A percentile compares a stretch with the other conserved stretches of the same genome.
Conservation (phyloP, 2,113 vertebrate species). For the Oreochromis aureus region DNA sequence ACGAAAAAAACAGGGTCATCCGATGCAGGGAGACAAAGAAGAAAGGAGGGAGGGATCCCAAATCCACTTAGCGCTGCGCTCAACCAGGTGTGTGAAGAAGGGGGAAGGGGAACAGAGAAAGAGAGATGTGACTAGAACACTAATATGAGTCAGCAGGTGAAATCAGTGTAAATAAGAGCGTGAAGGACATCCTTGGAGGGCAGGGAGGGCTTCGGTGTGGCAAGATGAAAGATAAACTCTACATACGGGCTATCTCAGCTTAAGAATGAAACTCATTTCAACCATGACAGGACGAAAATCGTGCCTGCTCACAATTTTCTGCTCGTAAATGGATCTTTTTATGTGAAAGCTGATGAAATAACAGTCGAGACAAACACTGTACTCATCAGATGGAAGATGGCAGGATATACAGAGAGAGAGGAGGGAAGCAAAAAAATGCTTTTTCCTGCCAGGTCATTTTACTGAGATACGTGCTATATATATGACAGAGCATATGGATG, state of each 20-base stretch:
- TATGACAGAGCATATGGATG: constrained; percentile 26
- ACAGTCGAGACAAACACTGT: neutral
- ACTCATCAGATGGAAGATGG: neutral
- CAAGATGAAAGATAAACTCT: neutral
- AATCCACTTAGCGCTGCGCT: constrained; percentile 51
- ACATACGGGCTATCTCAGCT: neutral
- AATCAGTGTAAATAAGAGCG: constrained; percentile 37
- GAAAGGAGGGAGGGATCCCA: constrained; percentile 31
- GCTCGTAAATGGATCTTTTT: neutral
- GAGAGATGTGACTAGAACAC: constrained; percentile 59
- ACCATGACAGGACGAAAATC: neutral
- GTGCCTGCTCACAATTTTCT: neutral
- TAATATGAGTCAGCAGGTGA: constrained; percentile 45
- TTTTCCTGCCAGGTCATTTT: constrained; percentile 10
- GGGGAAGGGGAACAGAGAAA: neutral
- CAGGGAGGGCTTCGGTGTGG: neutral
- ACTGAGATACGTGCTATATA: constrained; percentile 1
- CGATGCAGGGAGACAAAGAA: constrained; percentile 16
- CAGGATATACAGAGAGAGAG: neutral
- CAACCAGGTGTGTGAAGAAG: constrained; percentile 34
- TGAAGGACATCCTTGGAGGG: constrained; percentile 50
- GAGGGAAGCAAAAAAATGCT: neutral
- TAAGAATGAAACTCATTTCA: neutral
- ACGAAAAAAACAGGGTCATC: constrained; percentile 42
- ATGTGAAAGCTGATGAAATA: neutral